Base-by-base conservation (phyloP, 2,888 invertebrate species). In the Phorcus lineatus region DNA sequence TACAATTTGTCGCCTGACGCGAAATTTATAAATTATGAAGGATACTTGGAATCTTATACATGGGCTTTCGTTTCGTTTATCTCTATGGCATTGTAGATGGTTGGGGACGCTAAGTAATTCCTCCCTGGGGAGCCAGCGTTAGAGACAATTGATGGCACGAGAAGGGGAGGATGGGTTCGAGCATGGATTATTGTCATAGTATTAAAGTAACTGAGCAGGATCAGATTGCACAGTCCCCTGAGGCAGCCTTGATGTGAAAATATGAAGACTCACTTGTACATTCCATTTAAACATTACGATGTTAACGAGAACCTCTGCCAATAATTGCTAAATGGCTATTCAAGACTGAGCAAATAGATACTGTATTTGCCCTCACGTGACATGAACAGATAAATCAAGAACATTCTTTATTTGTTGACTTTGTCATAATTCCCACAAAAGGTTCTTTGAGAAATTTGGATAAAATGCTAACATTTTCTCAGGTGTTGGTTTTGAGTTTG, bases 391-490 rank as follows among this genome's bases (percentile, higher is more conserved):
- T 36, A 70, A 70, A 40, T 70, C 70, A 40, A 70, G 36, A 70
- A 70, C 70, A 70, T 36, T 11, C 19, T 40, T 36, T 28, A 2
- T 16, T 17, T 70, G 70, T 70, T 70, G 31, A 70, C 36, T n/a
- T 70, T 70, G 40, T 70, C 28, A 31, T 16, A 9, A 17, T 70
- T 70, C 70, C 70, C 70, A 70, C 40, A 70, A 70, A n/a, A 36
- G n/a, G 28, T 70, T 67, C 28, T 70, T 70, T 31, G 70, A n/a
- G 36, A 70, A 19, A 36, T 70, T 70, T 70, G 36, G 3, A 70
- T 19, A 70, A 70, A 70, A 70, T 70, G 70, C 70, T 40, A 70
- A 70, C 70, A 70, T 70, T 70, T 70, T 70, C 40, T 36, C 70
- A 70, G 70, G 70, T 70, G 70, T 31, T 31, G 19, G 17, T 22